Percentiles rank a stretch among this genome's conserved stretches.
Evolutionary conservation across 2,888 invertebrate species (phyloP).

Genomic region (Gortyna flavago): DNA sequence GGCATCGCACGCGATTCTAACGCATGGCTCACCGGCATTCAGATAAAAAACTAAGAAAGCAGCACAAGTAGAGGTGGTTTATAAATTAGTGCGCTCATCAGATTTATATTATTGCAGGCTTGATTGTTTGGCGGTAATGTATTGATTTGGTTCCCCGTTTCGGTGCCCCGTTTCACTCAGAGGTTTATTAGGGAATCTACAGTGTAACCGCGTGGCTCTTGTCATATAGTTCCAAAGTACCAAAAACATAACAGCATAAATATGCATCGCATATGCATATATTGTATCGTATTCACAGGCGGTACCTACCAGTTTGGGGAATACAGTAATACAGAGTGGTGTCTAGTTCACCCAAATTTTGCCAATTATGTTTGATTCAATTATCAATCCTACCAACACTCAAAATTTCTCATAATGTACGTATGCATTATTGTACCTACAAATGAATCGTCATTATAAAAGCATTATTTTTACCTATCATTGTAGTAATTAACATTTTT

Average conservation of each 20-base stretch:
- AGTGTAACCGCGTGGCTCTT: no score
- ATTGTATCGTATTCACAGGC: neutral
- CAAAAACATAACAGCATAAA: neutral
- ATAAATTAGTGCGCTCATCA: constrained; percentile 60
- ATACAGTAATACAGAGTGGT: neutral
- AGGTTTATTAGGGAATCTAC: neutral
- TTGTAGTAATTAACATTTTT: no score
- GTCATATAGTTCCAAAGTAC: neutral
- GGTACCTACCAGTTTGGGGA: no score
- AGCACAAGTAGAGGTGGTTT: constrained; percentile 57
- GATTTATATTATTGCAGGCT: constrained; percentile 42
- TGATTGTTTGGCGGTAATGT: constrained; percentile 46
- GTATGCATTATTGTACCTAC: no score
- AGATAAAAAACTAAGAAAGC: constrained; percentile 71
- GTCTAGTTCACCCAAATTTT: no score
- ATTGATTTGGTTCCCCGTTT: constrained; percentile 7
- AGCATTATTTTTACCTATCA: no score
- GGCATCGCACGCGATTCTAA: constrained; percentile 65
- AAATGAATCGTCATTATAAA: no score
- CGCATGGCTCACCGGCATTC: constrained; percentile 63
- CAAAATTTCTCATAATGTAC: no score
- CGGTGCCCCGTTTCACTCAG: neutral
- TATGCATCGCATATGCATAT: no score
- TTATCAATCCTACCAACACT: no score
- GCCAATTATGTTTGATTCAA: no score